Conservation (phyloP, 2,113 vertebrate species). For the Rhineura floridana region DNA sequence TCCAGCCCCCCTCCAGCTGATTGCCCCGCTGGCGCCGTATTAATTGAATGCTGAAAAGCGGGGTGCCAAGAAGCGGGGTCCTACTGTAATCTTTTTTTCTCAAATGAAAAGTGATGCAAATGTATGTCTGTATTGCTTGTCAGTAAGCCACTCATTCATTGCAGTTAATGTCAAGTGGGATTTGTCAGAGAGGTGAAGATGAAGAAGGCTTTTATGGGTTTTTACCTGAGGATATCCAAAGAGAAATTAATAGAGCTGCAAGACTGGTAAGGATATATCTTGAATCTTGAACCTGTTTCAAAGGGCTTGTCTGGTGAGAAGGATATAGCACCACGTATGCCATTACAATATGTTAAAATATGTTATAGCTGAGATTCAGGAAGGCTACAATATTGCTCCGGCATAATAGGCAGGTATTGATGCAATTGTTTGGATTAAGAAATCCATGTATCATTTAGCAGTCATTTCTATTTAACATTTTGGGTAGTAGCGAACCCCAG, state of each 20-base stretch:
- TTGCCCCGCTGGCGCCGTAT: no score
- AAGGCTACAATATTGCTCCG: background rate
- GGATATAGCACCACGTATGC: background rate
- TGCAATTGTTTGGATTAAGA: no score
- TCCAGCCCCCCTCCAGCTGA: no score
- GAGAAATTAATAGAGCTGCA: slow-evolving; percentile 85
- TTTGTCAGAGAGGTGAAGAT: slow-evolving; percentile 93
- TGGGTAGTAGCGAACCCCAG: background rate
- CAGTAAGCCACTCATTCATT: slow-evolving; percentile 32
- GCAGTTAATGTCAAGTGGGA: slow-evolving; percentile 93
- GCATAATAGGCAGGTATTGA: background rate
- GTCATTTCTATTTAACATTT: background rate
- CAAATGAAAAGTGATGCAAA: background rate
- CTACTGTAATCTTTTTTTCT: background rate
- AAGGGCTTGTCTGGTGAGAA: background rate
- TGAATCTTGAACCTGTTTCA: background rate
- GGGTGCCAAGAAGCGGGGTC: no score
- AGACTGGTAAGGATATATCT: slow-evolving; percentile 82
- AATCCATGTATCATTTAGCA: background rate
- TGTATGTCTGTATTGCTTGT: background rate
- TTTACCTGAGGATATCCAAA: slow-evolving; percentile 88
- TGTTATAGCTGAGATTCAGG: background rate
- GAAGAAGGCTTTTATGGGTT: slow-evolving; percentile 91
- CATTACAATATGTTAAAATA: background rate
- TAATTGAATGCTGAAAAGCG: no score